These are phyloP conservation scores for Maconellicoccus hirsutus DNA, from an alignment of 1,140 invertebrate species.

Conservation along the genomic window DNA sequence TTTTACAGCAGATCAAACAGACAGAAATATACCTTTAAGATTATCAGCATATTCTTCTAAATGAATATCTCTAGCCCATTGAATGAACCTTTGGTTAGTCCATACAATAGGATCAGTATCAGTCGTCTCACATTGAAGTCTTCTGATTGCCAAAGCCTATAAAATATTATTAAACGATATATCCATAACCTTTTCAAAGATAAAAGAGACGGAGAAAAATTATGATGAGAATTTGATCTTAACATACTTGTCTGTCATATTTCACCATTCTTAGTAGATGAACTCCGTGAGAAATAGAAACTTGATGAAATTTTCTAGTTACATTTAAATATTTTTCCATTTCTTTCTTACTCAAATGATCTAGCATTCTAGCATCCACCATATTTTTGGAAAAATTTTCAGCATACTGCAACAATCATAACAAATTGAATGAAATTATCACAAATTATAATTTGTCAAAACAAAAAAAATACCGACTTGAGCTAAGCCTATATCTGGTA, in stretches of 20 bases:
- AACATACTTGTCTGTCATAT: slow-evolving; percentile 74
- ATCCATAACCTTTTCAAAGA: neutral
- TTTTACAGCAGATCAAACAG: too few relatives aligned
- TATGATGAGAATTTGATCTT: too few relatives aligned
- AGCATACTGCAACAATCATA: slow-evolving; percentile 49
- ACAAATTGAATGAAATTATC: too few relatives aligned
- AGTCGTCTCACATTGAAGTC: slow-evolving; percentile 73
- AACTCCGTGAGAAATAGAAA: slow-evolving; percentile 83
- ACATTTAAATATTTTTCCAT: slow-evolving; percentile 83
- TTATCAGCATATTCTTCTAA: slow-evolving; percentile 86
- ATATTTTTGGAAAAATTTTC: slow-evolving; percentile 79
- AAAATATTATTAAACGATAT: too few relatives aligned
- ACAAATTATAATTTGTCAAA: too few relatives aligned
- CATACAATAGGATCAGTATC: slow-evolving; percentile 85
- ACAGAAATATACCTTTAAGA: slow-evolving; percentile 77
- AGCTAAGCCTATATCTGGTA: slow-evolving; percentile 76
- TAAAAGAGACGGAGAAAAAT: neutral
- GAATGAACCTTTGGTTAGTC: slow-evolving; percentile 86
- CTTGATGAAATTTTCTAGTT: slow-evolving; percentile 83
- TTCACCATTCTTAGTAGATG: slow-evolving; percentile 81
- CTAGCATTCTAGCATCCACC: slow-evolving; percentile 82
- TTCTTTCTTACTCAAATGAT: slow-evolving; percentile 84
- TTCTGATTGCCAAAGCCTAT: slow-evolving; percentile 73
- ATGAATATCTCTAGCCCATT: slow-evolving; percentile 86
- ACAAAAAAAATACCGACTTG: slow-evolving; percentile 43